A percentile compares a stretch with the other conserved stretches of the same genome.
Conservation (phyloP, 2,113 vertebrate genomes). For the Chrysochloris asiatica region DNA sequence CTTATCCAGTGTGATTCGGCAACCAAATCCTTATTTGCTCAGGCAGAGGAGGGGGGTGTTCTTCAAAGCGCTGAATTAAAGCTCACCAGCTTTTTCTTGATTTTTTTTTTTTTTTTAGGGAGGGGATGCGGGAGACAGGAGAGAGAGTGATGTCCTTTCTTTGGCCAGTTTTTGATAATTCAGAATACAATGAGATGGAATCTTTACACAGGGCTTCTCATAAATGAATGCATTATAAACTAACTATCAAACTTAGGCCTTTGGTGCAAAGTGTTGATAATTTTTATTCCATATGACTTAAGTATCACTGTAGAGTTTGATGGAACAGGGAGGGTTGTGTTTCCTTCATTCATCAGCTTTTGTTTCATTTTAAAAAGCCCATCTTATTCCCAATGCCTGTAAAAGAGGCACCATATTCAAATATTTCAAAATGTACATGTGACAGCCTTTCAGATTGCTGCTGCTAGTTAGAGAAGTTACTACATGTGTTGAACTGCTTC, state of each 20-base stretch:
- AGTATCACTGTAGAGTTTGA: constrained; percentile 3
- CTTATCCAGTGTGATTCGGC: constrained; percentile 81
- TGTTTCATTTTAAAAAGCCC: constrained; percentile 44
- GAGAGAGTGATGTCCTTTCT: constrained; percentile 48
- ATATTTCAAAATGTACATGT: constrained; percentile 13
- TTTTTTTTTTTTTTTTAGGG: background rate
- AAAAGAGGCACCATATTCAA: constrained; percentile 9
- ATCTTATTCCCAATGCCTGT: background rate
- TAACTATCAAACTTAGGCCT: background rate
- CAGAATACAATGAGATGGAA: constrained; percentile 21
- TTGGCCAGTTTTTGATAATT: constrained; percentile 59
- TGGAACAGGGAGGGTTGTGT: background rate
- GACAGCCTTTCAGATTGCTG: constrained; percentile 51
- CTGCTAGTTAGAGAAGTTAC: constrained; percentile 68
- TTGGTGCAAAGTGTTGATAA: constrained; percentile 38
- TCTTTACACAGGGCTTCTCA: constrained; percentile 49
- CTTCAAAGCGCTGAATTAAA: constrained; percentile 82
- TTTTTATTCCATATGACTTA: constrained; percentile 12
- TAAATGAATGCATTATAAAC: constrained; percentile 55
- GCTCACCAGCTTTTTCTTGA: constrained; percentile 63
- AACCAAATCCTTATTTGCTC: constrained; percentile 85
- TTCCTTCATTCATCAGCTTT: constrained; percentile 23
- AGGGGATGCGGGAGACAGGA: background rate
- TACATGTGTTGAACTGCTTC: constrained; percentile 44
- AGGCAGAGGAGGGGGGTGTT: constrained; percentile 71